phyloP scores from a whole-genome alignment of 2,888 invertebrate genomes.

The Netelia virgata region DNA sequence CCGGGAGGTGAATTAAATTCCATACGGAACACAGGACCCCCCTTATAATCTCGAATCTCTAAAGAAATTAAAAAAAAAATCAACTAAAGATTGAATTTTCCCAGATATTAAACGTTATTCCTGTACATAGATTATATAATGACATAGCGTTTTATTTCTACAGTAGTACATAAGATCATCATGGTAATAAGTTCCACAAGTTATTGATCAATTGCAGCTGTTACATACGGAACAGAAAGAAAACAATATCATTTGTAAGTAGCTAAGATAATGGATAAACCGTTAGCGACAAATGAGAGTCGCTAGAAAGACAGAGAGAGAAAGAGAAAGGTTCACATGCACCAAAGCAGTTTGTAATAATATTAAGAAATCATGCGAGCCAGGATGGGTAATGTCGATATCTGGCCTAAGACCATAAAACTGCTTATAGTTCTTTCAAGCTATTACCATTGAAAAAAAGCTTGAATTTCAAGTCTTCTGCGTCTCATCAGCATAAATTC shows the following conservation, averaged over 20 bases:
- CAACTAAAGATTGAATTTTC: conserved; percentile 39
- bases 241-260: conserved; percentile 13
- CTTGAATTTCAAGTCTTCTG: conserved; percentile 19
- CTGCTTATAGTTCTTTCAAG: conserved; percentile 35
- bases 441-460: conserved; percentile 34
- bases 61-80: conserved; percentile 1
- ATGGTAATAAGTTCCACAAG: conserved; percentile 66
- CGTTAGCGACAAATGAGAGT: conserved; percentile 27
- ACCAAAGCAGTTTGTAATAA: conserved; percentile 65
- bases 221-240: conserved; percentile 38
- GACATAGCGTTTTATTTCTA: conserved; percentile 62
- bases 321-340: conserved; percentile 37
- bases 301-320: neutral
- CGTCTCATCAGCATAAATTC: conserved; percentile 27
- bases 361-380: conserved; percentile 32
- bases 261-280: conserved; percentile 24
- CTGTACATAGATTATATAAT: conserved; percentile 59
- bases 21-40: conserved; percentile 52
- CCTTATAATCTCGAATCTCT: conserved; percentile 48
- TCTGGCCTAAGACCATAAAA: conserved; percentile 54
- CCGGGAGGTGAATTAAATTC: conserved; percentile 57
- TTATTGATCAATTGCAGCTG: conserved; percentile 55
- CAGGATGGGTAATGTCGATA: conserved; percentile 8
- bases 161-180: conserved; percentile 62
- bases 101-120: conserved; percentile 62